These are phyloP conservation scores for Sciurus carolinensis DNA, from an alignment of 2,797 vertebrate species.

Conservation along the genomic window DNA sequence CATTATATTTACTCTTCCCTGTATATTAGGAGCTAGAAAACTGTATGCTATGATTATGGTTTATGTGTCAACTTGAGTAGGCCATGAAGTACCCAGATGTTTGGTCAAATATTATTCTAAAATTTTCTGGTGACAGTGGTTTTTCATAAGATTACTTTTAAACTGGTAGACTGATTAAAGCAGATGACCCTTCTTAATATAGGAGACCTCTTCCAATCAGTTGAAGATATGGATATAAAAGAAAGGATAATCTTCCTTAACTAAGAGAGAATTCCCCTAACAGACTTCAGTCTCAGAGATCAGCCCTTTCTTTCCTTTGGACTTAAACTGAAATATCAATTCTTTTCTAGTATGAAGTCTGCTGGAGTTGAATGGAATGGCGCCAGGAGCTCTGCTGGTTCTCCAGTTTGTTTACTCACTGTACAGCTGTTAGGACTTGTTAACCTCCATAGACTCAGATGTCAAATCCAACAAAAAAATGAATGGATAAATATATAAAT, in stretches of 20 bases:
- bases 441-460: background rate
- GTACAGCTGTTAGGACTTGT: background rate
- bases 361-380: background rate
- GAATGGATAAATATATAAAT: background rate
- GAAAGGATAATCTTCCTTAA: background rate
- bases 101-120: background rate
- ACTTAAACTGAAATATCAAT: background rate
- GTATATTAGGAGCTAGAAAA: background rate
- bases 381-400: rapidly evolving
- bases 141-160: background rate
- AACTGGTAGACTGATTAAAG: background rate
- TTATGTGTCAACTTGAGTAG: background rate
- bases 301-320: background rate
- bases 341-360: background rate
- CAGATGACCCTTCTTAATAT: background rate
- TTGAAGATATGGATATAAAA: background rate
- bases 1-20: background rate
- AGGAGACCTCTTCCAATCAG: background rate
- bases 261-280: background rate
- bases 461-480: background rate
- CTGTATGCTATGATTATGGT: background rate
- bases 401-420: background rate
- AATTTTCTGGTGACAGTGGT: background rate
- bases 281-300: background rate
- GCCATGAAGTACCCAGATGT: background rate